Base-by-base conservation (phyloP, 2,888 invertebrate species). In the Eulithis prunata region DNA sequence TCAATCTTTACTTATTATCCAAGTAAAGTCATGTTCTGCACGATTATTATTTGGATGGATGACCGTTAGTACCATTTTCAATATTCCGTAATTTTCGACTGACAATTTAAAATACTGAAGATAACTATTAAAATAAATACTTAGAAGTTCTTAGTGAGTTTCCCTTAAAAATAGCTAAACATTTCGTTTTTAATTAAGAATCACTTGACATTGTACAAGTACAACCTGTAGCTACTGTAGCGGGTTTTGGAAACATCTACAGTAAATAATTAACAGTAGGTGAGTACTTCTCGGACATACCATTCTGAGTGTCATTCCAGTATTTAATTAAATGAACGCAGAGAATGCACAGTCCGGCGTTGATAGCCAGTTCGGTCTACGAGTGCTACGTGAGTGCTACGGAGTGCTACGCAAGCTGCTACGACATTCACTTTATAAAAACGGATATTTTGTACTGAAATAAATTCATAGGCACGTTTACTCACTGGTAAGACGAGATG, bases 291-390 rank as follows among this genome's bases (percentile, higher is more conserved):
- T 83, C 79, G 82, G 85, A 85, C 85, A 85, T 83, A 81, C 85
- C 83, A 75, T 80, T 85, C 79, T 79, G 79, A 90, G 89, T 91
- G 92, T 86, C 92, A 91, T 91, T 92, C 77, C 86, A 91, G 89
- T 88, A 90, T 92, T 93, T 93, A 93, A 93, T 93, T 93, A 92
- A 92, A 90, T 78, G 84, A 83, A 87, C 86, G 82, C 84, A 88
- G 86, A 84, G 86, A 63, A 52, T 1, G 1, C 68, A 64, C 61
- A 64, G 68, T n/a, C 2, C 7, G 12, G 2, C 11, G 14, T 51
- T 13, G 14, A 57, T 41, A 55, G 68, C 61, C 57, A 14, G 54
- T 47, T 49, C 36, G 2, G 45, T 56, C 38, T 47, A 51, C 13
- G 53, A 53, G 36, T 36, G 53, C 49, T 49, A 49, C 49, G 49